phyloP scores from a whole-genome alignment of 2,797 vertebrate genomes.

The Phoeniculus purpureus region DNA sequence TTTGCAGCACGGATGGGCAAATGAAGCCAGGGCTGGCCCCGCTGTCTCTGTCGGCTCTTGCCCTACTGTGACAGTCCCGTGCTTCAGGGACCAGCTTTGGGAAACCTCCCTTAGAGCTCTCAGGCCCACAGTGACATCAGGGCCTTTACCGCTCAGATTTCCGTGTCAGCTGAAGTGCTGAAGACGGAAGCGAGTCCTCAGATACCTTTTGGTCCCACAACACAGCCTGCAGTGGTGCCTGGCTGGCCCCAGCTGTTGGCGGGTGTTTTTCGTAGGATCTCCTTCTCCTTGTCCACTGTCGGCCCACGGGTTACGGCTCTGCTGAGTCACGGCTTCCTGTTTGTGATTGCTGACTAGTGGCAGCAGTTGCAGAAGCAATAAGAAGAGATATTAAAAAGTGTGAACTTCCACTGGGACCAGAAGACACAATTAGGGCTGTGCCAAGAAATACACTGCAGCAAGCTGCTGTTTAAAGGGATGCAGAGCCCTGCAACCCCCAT shows the following conservation, averaged over 20 bases:
- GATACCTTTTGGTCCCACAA: fast-evolving
- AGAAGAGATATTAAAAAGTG: conserved; percentile 67
- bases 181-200: background rate
- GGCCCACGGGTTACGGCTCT: conserved; percentile 14
- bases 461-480: background rate
- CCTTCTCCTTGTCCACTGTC: conserved; percentile 1
- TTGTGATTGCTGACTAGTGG: conserved; percentile 67
- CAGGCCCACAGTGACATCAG: fast-evolving
- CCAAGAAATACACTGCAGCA: conserved; percentile 22
- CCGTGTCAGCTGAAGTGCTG: background rate
- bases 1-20: background rate
- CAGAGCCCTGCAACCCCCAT: background rate
- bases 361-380: conserved; percentile 64
- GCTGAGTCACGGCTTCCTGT: conserved; percentile 74
- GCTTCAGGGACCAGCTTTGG: background rate
- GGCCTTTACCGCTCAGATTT: background rate
- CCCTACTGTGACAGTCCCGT: fast-evolving
- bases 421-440: conserved; percentile 22
- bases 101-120: fast-evolving
- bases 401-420: conserved; percentile 41
- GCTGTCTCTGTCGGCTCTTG: background rate
- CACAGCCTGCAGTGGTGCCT: background rate
- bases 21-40: fast-evolving
- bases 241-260: background rate
- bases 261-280: conserved; percentile 5